phyloP scores from a whole-genome alignment of 2,888 invertebrate genomes.

The Brenthis hecate region DNA sequence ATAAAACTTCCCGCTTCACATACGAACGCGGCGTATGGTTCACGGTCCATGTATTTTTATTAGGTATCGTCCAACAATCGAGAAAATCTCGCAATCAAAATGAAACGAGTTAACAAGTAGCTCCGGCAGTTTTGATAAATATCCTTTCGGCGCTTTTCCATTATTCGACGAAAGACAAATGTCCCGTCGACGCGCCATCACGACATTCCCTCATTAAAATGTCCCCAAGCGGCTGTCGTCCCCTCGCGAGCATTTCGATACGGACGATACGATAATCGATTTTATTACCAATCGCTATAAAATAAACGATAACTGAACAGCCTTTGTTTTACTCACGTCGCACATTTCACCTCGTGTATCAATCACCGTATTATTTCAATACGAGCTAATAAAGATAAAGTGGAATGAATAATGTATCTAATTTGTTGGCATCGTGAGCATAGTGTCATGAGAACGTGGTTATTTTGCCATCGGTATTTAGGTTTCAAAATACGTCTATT shows the following conservation, averaged over 20 bases:
- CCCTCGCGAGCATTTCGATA: conserved; percentile 52
- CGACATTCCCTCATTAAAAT: conserved; percentile 74
- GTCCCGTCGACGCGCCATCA: conserved; percentile 60
- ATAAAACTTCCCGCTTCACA: neutral
- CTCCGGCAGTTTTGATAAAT: conserved; percentile 67
- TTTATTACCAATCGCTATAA: conserved; percentile 70
- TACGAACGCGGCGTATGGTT: neutral
- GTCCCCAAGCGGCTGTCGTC: conserved; percentile 59
- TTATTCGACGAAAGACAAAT: conserved; percentile 73
- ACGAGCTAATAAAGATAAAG: conserved; percentile 49
- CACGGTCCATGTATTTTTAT: conserved; percentile 40
- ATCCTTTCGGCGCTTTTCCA: conserved; percentile 68
- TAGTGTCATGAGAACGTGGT: conserved; percentile 14
- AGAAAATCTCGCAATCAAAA: conserved; percentile 58
- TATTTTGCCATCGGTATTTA: conserved; percentile 7
- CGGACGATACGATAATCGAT: conserved; percentile 65
- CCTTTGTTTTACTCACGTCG: conserved; percentile 62
- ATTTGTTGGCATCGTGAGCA: conserved; percentile 45
- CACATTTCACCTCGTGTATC: conserved; percentile 60
- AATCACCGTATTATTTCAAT: conserved; percentile 64
- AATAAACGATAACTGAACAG: conserved; percentile 54
- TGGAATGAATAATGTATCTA: conserved; percentile 53
- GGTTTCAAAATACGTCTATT: conserved; percentile 1
- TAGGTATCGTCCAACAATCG: conserved; percentile 48
- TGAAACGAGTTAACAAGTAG: conserved; percentile 53